These are phyloP conservation scores for Gambusia affinis DNA, from an alignment of 2,113 vertebrate genomes.

Conservation along the genomic window DNA sequence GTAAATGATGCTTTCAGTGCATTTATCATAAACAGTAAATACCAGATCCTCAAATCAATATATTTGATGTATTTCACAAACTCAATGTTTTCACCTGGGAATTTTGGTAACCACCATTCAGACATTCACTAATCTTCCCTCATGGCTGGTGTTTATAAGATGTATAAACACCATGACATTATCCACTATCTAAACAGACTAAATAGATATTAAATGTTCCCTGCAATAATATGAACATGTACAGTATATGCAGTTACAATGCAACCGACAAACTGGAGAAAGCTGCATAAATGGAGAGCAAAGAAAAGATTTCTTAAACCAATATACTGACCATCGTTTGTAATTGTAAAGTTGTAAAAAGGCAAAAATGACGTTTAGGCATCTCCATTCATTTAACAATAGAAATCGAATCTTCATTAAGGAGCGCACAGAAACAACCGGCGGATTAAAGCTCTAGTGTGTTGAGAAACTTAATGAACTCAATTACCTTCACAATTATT, in stretches of 20 bases:
- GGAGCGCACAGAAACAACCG: neutral
- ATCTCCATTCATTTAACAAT: constrained; percentile 7
- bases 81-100: neutral
- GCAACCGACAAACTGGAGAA: neutral
- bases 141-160: neutral
- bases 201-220: neutral
- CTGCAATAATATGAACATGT: neutral
- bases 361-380: neutral
- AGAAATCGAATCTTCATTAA: constrained; percentile 6
- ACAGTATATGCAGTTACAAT: neutral
- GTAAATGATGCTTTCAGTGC: neutral
- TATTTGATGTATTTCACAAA: neutral
- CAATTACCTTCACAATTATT: neutral
- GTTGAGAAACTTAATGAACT: neutral
- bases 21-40: neutral
- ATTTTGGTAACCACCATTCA: neutral
- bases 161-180: neutral
- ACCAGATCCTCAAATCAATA: neutral
- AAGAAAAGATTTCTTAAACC: neutral
- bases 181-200: neutral
- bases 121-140: neutral
- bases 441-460: constrained; percentile 1
- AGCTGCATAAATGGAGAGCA: neutral
- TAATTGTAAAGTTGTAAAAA: neutral
- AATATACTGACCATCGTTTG: neutral